A percentile compares a stretch with the other conserved stretches of the same genome.
These are phyloP conservation scores for Sipha maydis DNA, from an alignment of 2,888 invertebrate species.

Conservation along the genomic window DNA sequence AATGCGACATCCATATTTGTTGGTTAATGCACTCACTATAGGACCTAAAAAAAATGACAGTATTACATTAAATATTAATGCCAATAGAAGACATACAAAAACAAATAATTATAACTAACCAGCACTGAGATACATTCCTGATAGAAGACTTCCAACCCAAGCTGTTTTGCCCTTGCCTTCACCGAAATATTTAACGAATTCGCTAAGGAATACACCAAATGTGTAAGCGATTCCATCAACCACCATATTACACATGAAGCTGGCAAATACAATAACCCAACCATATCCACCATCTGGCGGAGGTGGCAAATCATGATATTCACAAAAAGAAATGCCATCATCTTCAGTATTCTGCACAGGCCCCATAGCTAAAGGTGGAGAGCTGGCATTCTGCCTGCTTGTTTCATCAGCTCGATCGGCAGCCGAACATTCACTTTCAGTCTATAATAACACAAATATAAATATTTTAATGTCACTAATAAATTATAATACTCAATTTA, in stretches of 20 bases:
- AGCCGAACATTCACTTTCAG: constrained; percentile 79
- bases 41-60: constrained; percentile 74
- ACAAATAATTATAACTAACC: constrained; percentile 72
- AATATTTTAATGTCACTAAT: background rate
- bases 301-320: constrained; percentile 83
- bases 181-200: constrained; percentile 83
- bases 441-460: constrained; percentile 71
- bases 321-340: constrained; percentile 72
- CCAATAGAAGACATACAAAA: background rate
- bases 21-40: constrained; percentile 93
- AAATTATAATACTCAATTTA: too few relatives aligned
- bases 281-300: constrained; percentile 93
- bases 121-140: constrained; percentile 94
- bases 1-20: constrained; percentile 93
- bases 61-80: too few relatives aligned
- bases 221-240: constrained; percentile 99
- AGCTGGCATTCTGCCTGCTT: constrained; percentile 76
- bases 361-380: constrained; percentile 72
- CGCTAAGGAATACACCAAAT: constrained; percentile 90
- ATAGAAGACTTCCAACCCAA: constrained; percentile 93
- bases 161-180: constrained; percentile 89
- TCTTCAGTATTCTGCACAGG: constrained; percentile 71
- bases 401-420: constrained; percentile 76
- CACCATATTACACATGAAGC: constrained; percentile 97
- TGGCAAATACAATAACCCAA: constrained; percentile 94